These are phyloP conservation scores for Engystomops pustulosus DNA, from an alignment of 2,113 vertebrate genomes.

Conservation along the genomic window DNA sequence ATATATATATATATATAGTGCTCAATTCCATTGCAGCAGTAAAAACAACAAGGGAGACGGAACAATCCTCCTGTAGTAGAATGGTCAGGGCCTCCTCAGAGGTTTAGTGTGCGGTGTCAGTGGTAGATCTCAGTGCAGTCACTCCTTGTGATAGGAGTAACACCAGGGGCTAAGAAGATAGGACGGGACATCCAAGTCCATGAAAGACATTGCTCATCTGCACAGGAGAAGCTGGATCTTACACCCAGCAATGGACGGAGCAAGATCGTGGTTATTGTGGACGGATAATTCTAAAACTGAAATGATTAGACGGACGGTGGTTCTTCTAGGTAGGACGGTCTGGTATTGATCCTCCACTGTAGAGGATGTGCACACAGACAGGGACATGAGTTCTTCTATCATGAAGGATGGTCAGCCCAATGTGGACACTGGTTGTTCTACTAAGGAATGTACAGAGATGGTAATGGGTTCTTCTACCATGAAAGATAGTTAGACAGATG, in stretches of 20 bases:
- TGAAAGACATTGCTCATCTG: constrained; percentile 20
- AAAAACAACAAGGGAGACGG: not conserved
- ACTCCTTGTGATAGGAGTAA: not conserved
- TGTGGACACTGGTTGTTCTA: not conserved
- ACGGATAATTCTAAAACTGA: not conserved
- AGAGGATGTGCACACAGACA: no score
- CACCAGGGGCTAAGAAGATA: not conserved
- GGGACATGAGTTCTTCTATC: no score
- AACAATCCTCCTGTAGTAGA: constrained; percentile 2
- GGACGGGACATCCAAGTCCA: not conserved
- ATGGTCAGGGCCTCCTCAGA: not conserved
- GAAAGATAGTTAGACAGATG: no score
- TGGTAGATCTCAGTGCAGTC: constrained; percentile 29
- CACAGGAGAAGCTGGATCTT: not conserved
- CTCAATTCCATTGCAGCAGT: constrained; percentile 10
- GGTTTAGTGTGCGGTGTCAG: not conserved
- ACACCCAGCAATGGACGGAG: not conserved
- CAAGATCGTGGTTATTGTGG: no score
- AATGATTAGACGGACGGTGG: constrained; percentile 34
- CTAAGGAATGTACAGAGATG: not conserved
- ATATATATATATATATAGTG: no score
- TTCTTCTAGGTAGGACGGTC: no score
- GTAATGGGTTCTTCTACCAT: no score
- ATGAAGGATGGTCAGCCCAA: no score
- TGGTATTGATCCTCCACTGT: no score